phyloP scores from a whole-genome alignment of 2,113 vertebrate genomes.

The Dinomys branickii region DNA sequence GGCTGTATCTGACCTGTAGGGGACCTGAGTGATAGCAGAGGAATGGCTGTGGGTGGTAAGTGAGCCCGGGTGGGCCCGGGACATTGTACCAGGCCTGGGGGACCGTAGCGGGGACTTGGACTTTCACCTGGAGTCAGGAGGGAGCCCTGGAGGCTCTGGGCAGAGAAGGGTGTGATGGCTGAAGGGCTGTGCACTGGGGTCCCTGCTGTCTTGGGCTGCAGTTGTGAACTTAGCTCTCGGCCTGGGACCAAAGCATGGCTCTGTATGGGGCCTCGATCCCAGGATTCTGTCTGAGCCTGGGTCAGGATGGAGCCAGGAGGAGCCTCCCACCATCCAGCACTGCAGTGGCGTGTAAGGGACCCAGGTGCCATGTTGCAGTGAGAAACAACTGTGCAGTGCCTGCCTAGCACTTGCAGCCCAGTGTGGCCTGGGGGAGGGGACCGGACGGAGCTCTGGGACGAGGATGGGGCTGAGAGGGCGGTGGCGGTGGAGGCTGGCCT shows the following conservation, averaged over 20 bases:
- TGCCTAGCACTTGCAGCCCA: neutral
- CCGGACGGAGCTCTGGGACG: neutral
- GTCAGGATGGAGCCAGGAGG: neutral
- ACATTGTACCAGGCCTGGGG: neutral
- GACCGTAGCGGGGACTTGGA: fast-evolving
- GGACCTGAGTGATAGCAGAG: neutral
- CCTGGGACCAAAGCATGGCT: fast-evolving
- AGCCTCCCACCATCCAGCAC: neutral
- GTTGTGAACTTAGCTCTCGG: neutral
- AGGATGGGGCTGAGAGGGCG: neutral
- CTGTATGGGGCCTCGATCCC: fast-evolving
- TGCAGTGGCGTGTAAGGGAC: fast-evolving
- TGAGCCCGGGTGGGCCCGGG: no score
- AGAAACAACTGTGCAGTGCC: neutral
- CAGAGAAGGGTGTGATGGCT: neutral
- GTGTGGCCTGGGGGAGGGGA: neutral
- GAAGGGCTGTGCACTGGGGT: neutral
- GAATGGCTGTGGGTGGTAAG: neutral
- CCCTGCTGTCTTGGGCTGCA: neutral
- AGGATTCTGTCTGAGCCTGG: neutral
- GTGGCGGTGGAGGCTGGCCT: no score
- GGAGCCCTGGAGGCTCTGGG: neutral
- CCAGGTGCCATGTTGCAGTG: neutral
- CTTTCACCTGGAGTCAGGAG: neutral
- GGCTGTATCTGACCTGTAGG: neutral